Evolutionary conservation across 1,140 invertebrate genomes (phyloP), one percentile per base, ranked within the genome.

Genomic region (Zophobas morio): DNA sequence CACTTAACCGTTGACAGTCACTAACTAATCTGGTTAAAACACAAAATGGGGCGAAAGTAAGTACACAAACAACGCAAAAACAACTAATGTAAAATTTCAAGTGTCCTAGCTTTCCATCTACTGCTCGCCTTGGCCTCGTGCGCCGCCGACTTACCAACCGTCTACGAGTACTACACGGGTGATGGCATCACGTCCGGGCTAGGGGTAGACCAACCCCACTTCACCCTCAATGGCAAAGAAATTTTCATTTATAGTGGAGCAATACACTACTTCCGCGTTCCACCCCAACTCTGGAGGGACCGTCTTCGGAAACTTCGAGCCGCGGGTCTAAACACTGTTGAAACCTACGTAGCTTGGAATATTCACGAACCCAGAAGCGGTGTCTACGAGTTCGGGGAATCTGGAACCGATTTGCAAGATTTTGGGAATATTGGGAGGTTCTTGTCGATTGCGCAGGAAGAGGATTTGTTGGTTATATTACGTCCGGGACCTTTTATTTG

Each of bases 311-410:
- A 96, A 85, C 90, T 97, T 79, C 90, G 92, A 85, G 92, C 93
- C n/a, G 36, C 66, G 66, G 97, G 97, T 6, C 88, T 98, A 0
- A 98, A 98, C 88, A 91, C 96, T 0, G 89, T 99, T 3, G 93
- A 95, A 79, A 96, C 95, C 94, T 98, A 98, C 84, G 92, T 98
- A 0, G 95, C 97, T 84, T 99, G 97, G 97, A 96, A 94, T 81
- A 88, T 92, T 57, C 97, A 99, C 86, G 95, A 99, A 88, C 93
- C 36, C 6, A 5, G 1, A 6, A 20, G 37, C 35, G 35, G 35
- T n/a, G 5, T 91, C 40, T 88, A 89, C 54, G 93, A 91, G 82
- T 85, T 90, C 36, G 98, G 97, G 37, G 56, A 60, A 6, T 33
- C 34, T 0, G 93, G 96, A 75, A 90, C 91, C 2, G 93, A 98